Conservation (phyloP, 2,888 invertebrate species). For the Leucania comma region DNA sequence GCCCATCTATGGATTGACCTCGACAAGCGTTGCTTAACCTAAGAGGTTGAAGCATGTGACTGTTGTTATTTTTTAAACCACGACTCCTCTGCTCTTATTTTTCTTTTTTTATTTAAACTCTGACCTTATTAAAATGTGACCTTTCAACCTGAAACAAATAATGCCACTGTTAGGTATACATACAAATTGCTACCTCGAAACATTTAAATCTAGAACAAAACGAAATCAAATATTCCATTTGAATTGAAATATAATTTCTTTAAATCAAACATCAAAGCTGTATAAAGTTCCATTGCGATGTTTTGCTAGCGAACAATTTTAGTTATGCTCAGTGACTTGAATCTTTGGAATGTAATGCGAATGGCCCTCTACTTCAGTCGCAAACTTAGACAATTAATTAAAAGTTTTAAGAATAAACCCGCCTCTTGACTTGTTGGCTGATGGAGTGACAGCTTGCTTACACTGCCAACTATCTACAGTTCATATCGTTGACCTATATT, state of each 20-base stretch:
- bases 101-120: too few species aligned
- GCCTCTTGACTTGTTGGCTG: conserved; percentile 61
- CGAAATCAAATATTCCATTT: conserved; percentile 41
- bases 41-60: too few species aligned
- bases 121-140: neutral
- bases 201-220: conserved; percentile 27
- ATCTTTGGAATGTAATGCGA: conserved; percentile 76
- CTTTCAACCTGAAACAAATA: neutral
- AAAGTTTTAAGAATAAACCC: conserved; percentile 81
- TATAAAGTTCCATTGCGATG: conserved; percentile 68
- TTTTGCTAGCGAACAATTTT: conserved; percentile 78
- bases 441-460: conserved; percentile 59
- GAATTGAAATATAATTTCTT: conserved; percentile 57
- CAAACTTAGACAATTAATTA: conserved; percentile 84
- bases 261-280: conserved; percentile 70
- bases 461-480: conserved; percentile 57
- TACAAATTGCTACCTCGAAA: conserved; percentile 31
- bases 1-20: too few species aligned
- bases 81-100: too few species aligned
- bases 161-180: neutral
- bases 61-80: too few species aligned
- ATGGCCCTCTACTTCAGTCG: conserved; percentile 68
- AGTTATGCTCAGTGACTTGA: conserved; percentile 78
- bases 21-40: too few species aligned
- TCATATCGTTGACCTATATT: conserved; percentile 59